Conservation (phyloP, 1,140 invertebrate genomes). For the Acromyrmex echinatior region DNA sequence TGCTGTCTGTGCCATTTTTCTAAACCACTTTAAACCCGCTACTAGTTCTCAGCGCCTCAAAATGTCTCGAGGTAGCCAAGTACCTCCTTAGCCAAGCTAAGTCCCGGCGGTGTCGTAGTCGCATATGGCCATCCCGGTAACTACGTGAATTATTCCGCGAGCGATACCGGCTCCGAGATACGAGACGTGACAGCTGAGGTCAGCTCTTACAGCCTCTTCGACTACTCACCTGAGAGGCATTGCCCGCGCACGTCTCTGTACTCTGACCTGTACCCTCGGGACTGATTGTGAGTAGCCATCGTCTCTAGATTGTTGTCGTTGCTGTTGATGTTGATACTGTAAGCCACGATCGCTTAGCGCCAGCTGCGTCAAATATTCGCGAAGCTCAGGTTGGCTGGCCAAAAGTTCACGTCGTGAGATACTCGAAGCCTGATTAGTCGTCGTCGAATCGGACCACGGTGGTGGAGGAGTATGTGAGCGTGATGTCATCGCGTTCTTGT, state of each 20-base stretch:
- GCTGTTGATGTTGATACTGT: conserved; percentile 72
- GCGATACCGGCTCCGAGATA: background rate
- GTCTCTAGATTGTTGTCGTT: conserved; percentile 69
- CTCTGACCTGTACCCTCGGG: conserved; percentile 78
- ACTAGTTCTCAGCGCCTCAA: conserved; percentile 3
- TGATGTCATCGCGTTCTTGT: conserved; percentile 81
- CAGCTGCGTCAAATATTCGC: conserved; percentile 81
- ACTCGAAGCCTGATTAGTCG: conserved; percentile 50
- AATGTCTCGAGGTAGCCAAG: conserved; percentile 9
- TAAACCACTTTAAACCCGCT: conserved; percentile 9
- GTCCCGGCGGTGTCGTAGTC: conserved; percentile 45
- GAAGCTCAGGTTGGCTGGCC: conserved; percentile 80
- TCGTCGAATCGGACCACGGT: conserved; percentile 83
- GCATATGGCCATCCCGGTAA: conserved; percentile 16
- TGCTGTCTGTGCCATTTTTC: background rate
- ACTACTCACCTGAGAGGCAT: conserved; percentile 83
- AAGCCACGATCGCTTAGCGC: conserved; percentile 74
- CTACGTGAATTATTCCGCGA: conserved; percentile 56
- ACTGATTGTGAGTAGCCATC: conserved; percentile 24
- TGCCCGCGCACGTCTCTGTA: conserved; percentile 78
- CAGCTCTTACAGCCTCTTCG: conserved; percentile 5
- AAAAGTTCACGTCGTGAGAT: conserved; percentile 78
- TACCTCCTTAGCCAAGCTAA: background rate
- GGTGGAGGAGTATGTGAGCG: conserved; percentile 85
- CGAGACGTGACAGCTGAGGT: background rate